Evolutionary conservation across 92 coral and sea anemone genomes (phyloP), one percentile per base, ranked within the genome.

Genomic region (Palythoa heliodiscus): DNA sequence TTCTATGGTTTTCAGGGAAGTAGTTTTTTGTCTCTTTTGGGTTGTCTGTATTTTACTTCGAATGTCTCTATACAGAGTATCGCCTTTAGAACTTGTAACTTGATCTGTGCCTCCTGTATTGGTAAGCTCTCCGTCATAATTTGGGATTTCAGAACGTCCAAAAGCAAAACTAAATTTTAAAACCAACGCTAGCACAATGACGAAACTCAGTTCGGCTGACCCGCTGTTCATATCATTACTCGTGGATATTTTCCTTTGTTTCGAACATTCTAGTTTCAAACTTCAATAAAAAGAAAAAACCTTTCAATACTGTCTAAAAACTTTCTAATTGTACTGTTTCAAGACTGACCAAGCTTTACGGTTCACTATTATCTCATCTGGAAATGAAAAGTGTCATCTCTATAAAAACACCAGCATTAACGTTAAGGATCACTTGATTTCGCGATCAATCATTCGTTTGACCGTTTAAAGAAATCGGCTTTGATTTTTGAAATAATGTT

Each of bases 331-430:
- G 25, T 29, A 22, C 19, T 2, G 39, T 69, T 3, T n/a, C 24
- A 63, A 63, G 11, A 63, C 11, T 10, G 73, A 24, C 29, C 14
- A 25, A 11, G 6, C 74, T 68, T 40, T 80, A 7, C 11, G n/a
- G 12, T 47, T 5, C 43, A 14, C 66, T 19, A 80, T 80, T 80
- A 80, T 80, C 84, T 80, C 84, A 80, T 80, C 58, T 80, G 1
- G n/a, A 66, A 66, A 19, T 53, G 4, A 48, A 22, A 80, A 47
- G 5, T 80, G 84, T 80, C 84, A 80, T 43, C 38, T 64, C 84
- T 64, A 80, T 80, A 73, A 66, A 24, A 80, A 67, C 84, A 80
- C 73, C 58, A 66, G 73, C 53, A 60, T 64, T 43, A 67, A 80
- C 43, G 70, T 78, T 61, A 38, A 20, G 83, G 84, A 70, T 80